Percentiles rank a stretch among this genome's conserved stretches.
These are phyloP conservation scores for Phrynocephalus forsythii DNA, from an alignment of 2,797 vertebrate species.

Conservation along the genomic window DNA sequence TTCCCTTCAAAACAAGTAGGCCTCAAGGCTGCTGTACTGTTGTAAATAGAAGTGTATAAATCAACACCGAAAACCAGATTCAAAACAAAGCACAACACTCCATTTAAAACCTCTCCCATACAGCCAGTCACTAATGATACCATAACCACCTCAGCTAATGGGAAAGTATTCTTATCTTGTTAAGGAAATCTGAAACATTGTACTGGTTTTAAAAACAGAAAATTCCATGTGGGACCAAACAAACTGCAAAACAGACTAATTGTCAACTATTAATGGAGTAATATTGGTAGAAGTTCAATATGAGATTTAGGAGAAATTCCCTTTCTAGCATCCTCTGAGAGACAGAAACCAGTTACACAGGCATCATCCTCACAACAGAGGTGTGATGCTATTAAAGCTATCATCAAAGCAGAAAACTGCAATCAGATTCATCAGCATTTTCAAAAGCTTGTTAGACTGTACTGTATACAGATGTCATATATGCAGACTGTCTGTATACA, in stretches of 20 bases:
- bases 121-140: neutral
- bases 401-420: neutral
- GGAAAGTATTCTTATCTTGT: neutral
- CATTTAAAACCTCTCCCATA: too few species aligned
- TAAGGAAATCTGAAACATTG: neutral
- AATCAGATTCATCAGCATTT: neutral
- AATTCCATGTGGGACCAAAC: too few species aligned
- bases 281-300: neutral
- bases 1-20: too few species aligned
- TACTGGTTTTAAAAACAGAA: neutral
- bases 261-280: neutral
- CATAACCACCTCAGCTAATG: neutral
- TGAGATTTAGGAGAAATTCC: neutral
- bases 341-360: slow-evolving; percentile 5
- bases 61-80: too few species aligned
- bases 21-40: too few species aligned
- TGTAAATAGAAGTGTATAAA: too few species aligned
- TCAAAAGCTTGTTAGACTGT: neutral
- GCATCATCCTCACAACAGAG: slow-evolving; percentile 15
- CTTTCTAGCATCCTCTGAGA: slow-evolving; percentile 56
- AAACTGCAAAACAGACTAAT: too few species aligned
- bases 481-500: neutral
- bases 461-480: too few species aligned
- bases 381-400: slow-evolving; percentile 2
- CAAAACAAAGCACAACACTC: too few species aligned